These are phyloP conservation scores for Opisthograptis luteolata DNA, from an alignment of 2,888 invertebrate species.

Conservation along the genomic window DNA sequence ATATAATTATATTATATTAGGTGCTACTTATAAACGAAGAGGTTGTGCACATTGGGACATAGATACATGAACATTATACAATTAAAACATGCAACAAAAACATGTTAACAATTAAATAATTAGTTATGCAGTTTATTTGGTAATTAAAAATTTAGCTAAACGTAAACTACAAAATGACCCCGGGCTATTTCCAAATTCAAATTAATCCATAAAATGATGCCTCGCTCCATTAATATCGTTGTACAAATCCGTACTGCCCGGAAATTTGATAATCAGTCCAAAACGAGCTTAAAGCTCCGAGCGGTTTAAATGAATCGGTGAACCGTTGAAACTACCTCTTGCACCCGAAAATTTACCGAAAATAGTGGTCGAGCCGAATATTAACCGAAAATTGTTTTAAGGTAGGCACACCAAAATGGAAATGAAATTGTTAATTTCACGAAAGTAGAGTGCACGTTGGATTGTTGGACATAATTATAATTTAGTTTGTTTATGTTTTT, in stretches of 20 bases:
- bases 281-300: slow-evolving; percentile 12
- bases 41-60: no score
- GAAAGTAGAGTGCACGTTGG: not conserved
- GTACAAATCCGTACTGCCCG: slow-evolving; percentile 13
- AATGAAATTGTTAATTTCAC: not conserved
- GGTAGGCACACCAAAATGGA: not conserved
- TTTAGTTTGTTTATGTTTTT: no score
- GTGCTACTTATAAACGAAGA: no score
- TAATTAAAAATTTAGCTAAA: no score
- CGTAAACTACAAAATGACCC: not conserved
- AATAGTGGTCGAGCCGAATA: not conserved
- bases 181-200: not conserved
- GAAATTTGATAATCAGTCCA: slow-evolving; percentile 16
- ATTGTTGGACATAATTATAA: no score
- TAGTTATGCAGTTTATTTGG: no score
- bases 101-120: no score
- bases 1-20: no score
- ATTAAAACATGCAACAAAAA: no score
- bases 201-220: slow-evolving; percentile 11
- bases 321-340: not conserved
- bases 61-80: no score
- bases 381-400: not conserved
- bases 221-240: slow-evolving; percentile 8
- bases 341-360: slow-evolving; percentile 1
- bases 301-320: slow-evolving; percentile 3